Conservation (phyloP, 2,888 invertebrate genomes). For the Caenorhabditis auriculariae region DNA sequence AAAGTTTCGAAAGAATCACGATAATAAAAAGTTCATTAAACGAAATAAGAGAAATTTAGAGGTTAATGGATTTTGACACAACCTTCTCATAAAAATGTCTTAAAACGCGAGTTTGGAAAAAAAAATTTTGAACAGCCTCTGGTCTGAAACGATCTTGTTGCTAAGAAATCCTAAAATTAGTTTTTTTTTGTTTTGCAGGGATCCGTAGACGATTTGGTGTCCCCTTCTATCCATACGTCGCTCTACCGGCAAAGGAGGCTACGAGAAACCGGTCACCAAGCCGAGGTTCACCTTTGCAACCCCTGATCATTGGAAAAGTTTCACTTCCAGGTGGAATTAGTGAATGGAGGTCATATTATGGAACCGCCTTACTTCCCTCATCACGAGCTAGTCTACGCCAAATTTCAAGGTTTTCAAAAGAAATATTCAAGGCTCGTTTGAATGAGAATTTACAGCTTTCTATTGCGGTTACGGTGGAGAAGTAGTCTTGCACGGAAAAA, state of each 20-base stretch:
- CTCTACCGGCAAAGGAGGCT: constrained; percentile 15
- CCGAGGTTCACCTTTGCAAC: constrained; percentile 4
- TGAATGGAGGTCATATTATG: constrained; percentile 35
- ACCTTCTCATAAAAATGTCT: no score
- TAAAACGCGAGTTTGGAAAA: no score
- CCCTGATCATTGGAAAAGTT: neutral
- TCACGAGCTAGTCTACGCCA: constrained; percentile 33
- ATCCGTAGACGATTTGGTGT: constrained; percentile 26
- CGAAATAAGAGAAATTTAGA: no score
- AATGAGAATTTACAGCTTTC: constrained; percentile 6
- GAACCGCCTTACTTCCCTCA: constrained; percentile 36
- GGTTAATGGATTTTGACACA: no score
- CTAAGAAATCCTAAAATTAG: neutral
- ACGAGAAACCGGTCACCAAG: constrained; percentile 22
- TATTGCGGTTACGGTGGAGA: constrained; percentile 37
- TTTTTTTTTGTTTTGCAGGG: constrained; percentile 7
- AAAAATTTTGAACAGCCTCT: no score
- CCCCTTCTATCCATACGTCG: constrained; percentile 13
- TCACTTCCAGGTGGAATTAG: constrained; percentile 18
- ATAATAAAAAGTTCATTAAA: no score
- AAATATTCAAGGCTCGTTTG: neutral
- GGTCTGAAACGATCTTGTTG: neutral
- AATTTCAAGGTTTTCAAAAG: constrained; percentile 18
- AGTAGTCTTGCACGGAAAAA: constrained; percentile 26
- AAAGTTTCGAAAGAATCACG: no score